Base-by-base conservation (phyloP, 2,113 vertebrate genomes). In the Ranitomeya imitator region DNA sequence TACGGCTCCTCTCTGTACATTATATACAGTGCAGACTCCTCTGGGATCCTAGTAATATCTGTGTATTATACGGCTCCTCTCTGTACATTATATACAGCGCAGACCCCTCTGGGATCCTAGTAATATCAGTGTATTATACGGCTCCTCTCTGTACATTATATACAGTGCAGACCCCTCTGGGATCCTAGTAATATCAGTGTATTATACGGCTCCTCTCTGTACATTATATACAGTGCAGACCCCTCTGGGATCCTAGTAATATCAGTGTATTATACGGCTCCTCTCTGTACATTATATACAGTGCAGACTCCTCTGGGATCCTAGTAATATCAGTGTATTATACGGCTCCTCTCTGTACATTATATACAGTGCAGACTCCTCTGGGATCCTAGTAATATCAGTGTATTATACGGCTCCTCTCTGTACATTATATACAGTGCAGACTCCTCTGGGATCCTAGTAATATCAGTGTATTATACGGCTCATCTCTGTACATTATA, bases 121-220 rank as follows among this genome's bases (percentile, higher is more conserved):
- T 85, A 71, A 73, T 73, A 71, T 45, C 83, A 74, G 45, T 71
- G 23, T 14, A 71, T 71, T 71, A 71, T 14, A 26, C 67, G 0
- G 1, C 67, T 71, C 67, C 67, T 71, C 65, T 13, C 2, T 26
- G 26, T 31, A 31, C 26, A 1, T 31, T 31, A 31, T 31, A 31
- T 31, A 31, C 26, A 31, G 26, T 31, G 26, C 26, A 31, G 26
- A 31, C 26, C 2, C 26, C 26, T 31, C 26, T 31, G 37, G 37
- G 65, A 85, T 73, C 14, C 51, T 73, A 55, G 65, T 85, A 71
- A 73, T 73, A 71, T 45, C 83, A n/a, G n/a, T 85, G 19, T 8
- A n/a, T 52, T 69, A 65, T 2, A 82, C 11, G 14, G 10, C 14
- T 51, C 45, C 63, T 26, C 12, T 57, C 12, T 71, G 71, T 55